Base-by-base conservation (phyloP, 2,797 vertebrate genomes). In the Fratercula arctica region DNA sequence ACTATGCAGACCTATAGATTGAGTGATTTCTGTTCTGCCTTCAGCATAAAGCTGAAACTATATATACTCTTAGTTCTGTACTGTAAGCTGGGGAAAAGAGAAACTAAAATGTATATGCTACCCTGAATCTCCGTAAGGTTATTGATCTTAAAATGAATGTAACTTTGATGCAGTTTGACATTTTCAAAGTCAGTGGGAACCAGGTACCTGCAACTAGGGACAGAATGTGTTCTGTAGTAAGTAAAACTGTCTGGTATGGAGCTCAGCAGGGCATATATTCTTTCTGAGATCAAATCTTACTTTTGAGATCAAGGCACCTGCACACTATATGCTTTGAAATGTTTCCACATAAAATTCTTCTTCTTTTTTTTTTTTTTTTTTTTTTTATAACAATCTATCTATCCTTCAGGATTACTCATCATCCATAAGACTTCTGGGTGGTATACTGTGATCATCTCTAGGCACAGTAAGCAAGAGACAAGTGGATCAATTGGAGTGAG, bases 81-180 rank as follows among this genome's bases (percentile, higher is more conserved):
- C 2, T 56, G 20, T 33, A 74, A 74, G 11, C 25, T 57, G 45
- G 8, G 37, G 15, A 91, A 46, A 85, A 89, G 60, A 85, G 45
- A 57, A 93, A 80, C 21, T 17, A 57, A 77, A 87, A 90, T n/a
- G 15, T 33, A 46, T 35, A 59, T 67, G 54, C 60, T 74, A 45
- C 28, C 16, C n/a, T 83, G 88, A 94, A 74, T 45, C 33, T 87
- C 72, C 74, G n/a, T 75, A 60, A n/a, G n/a, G 16, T 64, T 97
- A 96, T 84, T 89, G 87, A 91, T 96, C 92, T 95, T 94, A 87
- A 96, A 92, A 95, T 63, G 56, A 83, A 96, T 92, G 83, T 86
- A 87, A 73, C 86, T 96, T 96, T 95, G 93, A 95, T 93, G 89
- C 70, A 94, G 75, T 90, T 48, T 95, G 96, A 86, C 93, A 92